phyloP scores from a whole-genome alignment of 2,113 vertebrate genomes.

The Greenwoodochromis staneri region DNA sequence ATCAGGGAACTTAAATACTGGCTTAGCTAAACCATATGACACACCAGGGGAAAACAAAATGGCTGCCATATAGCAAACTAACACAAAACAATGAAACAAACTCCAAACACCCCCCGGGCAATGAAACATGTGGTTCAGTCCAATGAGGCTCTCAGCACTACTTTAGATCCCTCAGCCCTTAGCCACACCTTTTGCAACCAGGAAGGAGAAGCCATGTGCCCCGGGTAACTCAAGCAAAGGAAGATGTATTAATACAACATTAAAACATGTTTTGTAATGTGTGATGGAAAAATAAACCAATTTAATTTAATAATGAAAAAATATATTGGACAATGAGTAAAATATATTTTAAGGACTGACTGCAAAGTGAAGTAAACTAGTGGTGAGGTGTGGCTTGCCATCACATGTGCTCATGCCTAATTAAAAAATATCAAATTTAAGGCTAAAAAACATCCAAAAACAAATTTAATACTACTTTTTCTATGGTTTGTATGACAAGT shows the following conservation, averaged over 20 bases:
- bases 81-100: not conserved
- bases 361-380: not conserved
- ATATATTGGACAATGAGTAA: not conserved
- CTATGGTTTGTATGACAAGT: not conserved
- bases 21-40: not conserved
- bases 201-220: not conserved
- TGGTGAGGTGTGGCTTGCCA: not conserved
- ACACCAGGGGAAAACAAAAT: not conserved
- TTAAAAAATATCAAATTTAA: not conserved
- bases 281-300: not conserved
- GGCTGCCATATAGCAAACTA: not conserved
- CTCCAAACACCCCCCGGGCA: not conserved
- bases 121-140: not conserved
- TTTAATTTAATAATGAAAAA: not conserved
- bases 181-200: not conserved
- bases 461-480: not conserved
- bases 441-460: not conserved
- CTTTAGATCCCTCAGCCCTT: not conserved
- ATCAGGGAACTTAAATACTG: not conserved
- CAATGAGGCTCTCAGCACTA: not conserved
- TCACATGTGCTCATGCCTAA: accelerated
- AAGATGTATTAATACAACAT: not conserved
- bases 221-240: accelerated
- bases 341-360: not conserved
- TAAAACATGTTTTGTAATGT: not conserved